phyloP scores from a whole-genome alignment of 2,113 vertebrate species.

The Stercorarius parasiticus region DNA sequence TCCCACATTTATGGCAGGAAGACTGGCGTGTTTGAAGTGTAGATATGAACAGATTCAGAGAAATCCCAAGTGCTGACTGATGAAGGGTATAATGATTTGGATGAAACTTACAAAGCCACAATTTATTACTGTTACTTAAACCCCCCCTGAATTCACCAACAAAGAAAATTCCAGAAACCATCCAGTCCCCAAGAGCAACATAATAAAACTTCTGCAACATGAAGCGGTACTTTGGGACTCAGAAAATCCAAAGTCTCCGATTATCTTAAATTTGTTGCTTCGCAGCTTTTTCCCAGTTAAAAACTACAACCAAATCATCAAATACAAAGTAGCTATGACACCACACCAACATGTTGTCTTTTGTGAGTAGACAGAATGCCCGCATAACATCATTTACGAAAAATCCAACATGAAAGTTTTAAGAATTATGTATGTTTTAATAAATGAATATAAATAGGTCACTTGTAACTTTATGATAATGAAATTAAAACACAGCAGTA shows the following conservation, averaged over 20 bases:
- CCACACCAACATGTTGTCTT: not conserved
- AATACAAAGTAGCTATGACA: not conserved
- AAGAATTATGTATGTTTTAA: not conserved
- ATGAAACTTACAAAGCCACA: not conserved
- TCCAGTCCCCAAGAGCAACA: not conserved
- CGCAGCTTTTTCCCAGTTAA: not conserved
- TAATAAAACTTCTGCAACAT: not conserved
- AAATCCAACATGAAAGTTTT: not conserved
- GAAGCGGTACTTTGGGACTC: not conserved
- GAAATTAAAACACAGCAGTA: constrained; percentile 1
- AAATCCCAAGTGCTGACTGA: not conserved
- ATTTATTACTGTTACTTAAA: not conserved
- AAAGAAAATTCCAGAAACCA: not conserved
- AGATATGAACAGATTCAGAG: not conserved
- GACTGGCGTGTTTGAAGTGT: not conserved
- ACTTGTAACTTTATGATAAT: not conserved
- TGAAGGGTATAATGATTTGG: not conserved
- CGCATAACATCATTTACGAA: not conserved
- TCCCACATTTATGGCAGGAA: not conserved
- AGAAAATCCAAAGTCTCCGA: not conserved
- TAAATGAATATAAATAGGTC: not conserved
- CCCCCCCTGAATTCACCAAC: not conserved
- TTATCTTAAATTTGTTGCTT: not conserved
- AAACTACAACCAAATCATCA: not conserved
- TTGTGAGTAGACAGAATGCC: not conserved